Evolutionary conservation across 2,797 vertebrate species (phyloP).

Genomic region (Propithecus deckenii): DNA sequence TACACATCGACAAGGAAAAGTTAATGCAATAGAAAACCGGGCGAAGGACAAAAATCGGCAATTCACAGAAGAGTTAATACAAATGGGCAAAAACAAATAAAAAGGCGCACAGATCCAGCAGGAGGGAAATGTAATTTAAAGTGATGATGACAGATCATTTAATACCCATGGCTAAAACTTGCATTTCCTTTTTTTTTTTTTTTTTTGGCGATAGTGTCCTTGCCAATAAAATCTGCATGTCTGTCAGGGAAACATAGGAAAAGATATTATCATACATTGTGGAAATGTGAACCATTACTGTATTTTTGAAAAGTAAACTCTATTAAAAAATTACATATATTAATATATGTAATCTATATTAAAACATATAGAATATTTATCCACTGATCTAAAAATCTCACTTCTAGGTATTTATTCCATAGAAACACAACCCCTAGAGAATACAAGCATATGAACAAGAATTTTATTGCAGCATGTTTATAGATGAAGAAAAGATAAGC

Average conservation of each 20-base stretch:
- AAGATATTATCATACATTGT: neutral
- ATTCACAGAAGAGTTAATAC: neutral
- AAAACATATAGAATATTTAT: neutral
- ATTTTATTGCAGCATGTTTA: neutral
- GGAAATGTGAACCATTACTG: neutral
- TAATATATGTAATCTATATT: neutral
- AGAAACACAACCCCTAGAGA: neutral
- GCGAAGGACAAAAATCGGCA: neutral
- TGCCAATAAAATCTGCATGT: neutral
- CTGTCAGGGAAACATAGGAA: neutral
- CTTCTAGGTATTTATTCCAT: neutral
- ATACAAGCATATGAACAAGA: neutral
- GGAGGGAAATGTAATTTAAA: neutral
- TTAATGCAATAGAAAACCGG: neutral
- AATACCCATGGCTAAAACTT: neutral
- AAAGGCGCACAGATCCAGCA: neutral
- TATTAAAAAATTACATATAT: neutral
- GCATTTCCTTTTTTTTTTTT: neutral
- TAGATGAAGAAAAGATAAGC: conserved; percentile 13
- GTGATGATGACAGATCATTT: neutral
- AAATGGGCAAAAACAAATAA: neutral
- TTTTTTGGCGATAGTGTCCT: neutral
- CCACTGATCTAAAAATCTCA: neutral
- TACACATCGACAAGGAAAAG: neutral
- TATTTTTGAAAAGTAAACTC: neutral